Evolutionary conservation across 2,888 invertebrate species (phyloP).

Genomic region (Tiliacea citrago): DNA sequence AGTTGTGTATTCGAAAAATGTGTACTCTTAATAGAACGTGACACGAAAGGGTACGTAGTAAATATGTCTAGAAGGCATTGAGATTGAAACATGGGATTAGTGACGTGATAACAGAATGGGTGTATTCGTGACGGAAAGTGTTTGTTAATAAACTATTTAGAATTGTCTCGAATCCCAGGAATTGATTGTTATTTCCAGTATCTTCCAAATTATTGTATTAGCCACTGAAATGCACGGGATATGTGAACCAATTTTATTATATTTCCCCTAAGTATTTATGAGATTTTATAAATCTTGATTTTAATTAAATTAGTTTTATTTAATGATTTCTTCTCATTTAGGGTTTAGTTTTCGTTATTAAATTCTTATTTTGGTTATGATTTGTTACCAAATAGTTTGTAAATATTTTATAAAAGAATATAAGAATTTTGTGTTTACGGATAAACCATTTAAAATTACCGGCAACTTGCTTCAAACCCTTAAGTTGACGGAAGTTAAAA

Average conservation of each 20-base stretch:
- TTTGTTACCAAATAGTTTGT: conserved; percentile 73
- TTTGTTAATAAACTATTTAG: not conserved
- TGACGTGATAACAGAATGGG: conserved; percentile 20
- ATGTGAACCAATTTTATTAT: conserved; percentile 20
- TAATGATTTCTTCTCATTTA: conserved; percentile 54
- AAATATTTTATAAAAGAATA: conserved; percentile 60
- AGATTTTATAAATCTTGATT: conserved; percentile 68
- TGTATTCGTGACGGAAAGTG: conserved; percentile 31
- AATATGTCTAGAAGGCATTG: conserved; percentile 26
- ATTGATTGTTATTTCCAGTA: not conserved
- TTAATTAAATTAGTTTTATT: conserved; percentile 54
- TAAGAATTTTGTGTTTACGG: not conserved
- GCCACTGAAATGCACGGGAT: not conserved
- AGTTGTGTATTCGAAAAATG: not conserved
- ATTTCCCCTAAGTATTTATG: conserved; percentile 32
- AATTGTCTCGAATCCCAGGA: too few relatives aligned
- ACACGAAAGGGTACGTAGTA: not conserved
- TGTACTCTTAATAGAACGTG: conserved; percentile 5
- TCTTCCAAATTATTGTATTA: not conserved
- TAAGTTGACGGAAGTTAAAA: not conserved
- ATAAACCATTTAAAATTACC: conserved; percentile 12
- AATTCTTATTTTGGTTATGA: conserved; percentile 60
- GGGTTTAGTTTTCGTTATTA: conserved; percentile 49
- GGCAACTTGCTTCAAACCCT: not conserved
- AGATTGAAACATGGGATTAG: conserved; percentile 22